Evolutionary conservation across 2,113 vertebrate species (phyloP).

Genomic region (Chaetorhynchus papuensis): DNA sequence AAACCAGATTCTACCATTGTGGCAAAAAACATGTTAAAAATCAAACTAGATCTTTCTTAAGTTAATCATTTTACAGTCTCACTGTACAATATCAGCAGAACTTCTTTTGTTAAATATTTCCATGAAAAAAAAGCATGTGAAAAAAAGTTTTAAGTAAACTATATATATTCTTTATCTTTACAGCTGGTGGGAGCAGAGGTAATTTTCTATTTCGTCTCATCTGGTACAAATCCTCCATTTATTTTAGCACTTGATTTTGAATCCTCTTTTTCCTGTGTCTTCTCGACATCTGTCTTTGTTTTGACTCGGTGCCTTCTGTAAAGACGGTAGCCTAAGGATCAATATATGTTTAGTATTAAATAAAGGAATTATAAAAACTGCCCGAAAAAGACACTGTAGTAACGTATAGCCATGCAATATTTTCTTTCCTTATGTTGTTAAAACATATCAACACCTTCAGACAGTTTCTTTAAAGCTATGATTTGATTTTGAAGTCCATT

Average conservation of each 20-base stretch:
- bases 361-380: not conserved
- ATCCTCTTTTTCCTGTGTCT: not conserved
- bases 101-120: not conserved
- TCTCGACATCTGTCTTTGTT: constrained; percentile 10
- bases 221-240: constrained; percentile 74
- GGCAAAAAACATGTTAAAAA: not conserved
- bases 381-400: not conserved
- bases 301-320: constrained; percentile 53
- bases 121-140: not conserved
- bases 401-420: not conserved
- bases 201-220: constrained; percentile 44
- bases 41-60: not conserved
- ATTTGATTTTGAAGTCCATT: not conserved
- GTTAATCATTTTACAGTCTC: not conserved
- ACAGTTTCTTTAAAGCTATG: not conserved
- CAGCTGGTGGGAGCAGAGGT: not conserved
- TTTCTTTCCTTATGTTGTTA: not conserved
- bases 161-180: not conserved
- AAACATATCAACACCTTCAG: not conserved
- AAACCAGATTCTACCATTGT: not conserved
- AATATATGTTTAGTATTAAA: constrained; percentile 1
- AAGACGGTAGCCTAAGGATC: constrained; percentile 73
- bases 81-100: not conserved
- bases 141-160: not conserved
- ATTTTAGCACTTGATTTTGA: constrained; percentile 6